phyloP scores from a whole-genome alignment of 2,888 invertebrate species.

The Dromius quadrimaculatus region DNA sequence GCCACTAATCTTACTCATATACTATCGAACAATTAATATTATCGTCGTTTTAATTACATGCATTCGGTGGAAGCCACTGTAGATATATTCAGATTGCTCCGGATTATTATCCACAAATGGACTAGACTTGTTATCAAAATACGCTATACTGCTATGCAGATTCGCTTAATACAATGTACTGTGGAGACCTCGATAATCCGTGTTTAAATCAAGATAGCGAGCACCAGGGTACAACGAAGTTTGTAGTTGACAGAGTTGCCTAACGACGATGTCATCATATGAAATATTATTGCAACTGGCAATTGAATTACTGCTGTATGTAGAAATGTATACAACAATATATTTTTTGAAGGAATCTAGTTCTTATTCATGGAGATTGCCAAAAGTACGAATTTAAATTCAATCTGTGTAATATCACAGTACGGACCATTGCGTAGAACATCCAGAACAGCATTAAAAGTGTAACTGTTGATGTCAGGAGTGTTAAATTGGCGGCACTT shows the following conservation, averaged over 20 bases:
- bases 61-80: slow-evolving; percentile 36
- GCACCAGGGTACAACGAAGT: neutral
- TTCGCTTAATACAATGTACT: slow-evolving; percentile 24
- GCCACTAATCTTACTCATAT: no score
- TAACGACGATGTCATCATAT: neutral
- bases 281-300: neutral
- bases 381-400: slow-evolving; percentile 44
- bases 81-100: slow-evolving; percentile 28
- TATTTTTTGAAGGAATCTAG: neutral
- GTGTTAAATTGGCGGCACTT: slow-evolving; percentile 50
- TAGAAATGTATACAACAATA: neutral
- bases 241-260: neutral
- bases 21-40: slow-evolving; percentile 41
- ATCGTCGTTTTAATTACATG: slow-evolving; percentile 46
- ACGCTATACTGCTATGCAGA: slow-evolving; percentile 24
- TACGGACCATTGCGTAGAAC: slow-evolving; percentile 34
- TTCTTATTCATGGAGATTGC: no score
- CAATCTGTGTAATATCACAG: slow-evolving; percentile 47
- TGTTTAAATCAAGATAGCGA: slow-evolving; percentile 29
- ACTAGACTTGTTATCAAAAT: slow-evolving; percentile 40
- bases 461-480: slow-evolving; percentile 49
- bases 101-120: slow-evolving; percentile 40
- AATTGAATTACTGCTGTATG: neutral
- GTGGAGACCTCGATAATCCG: slow-evolving; percentile 18
- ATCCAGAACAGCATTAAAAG: slow-evolving; percentile 44